These are phyloP conservation scores for Oplegnathus fasciatus DNA, from an alignment of 2,113 vertebrate species.

Conservation along the genomic window DNA sequence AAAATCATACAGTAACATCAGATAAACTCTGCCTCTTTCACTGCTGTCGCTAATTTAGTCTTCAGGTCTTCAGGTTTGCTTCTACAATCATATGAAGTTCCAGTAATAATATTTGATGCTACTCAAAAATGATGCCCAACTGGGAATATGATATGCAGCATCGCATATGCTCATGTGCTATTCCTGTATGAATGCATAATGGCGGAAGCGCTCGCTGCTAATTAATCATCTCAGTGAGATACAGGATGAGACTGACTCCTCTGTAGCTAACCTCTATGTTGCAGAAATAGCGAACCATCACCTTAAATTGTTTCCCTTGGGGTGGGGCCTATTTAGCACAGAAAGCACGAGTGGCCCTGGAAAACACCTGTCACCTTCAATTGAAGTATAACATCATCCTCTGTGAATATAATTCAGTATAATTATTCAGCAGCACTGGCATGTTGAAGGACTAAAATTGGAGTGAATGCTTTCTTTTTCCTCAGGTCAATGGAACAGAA, in stretches of 20 bases:
- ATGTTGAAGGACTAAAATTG: background rate
- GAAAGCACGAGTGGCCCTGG: background rate
- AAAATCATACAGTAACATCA: background rate
- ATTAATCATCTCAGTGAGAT: slow-evolving; percentile 57
- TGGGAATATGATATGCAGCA: slow-evolving; percentile 13
- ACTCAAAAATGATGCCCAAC: background rate
- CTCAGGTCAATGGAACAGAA: slow-evolving; percentile 96
- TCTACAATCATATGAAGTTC: background rate
- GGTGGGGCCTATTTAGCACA: background rate
- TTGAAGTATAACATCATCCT: background rate
- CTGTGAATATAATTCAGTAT: background rate
- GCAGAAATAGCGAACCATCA: slow-evolving; percentile 17
- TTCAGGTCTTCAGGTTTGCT: background rate
- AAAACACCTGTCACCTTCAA: slow-evolving; percentile 15
- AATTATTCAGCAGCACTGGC: background rate
- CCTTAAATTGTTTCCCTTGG: slow-evolving; percentile 1
- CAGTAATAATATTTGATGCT: slow-evolving; percentile 28
- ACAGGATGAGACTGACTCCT: slow-evolving; percentile 16
- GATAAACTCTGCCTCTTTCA: background rate
- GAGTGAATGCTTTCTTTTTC: slow-evolving; percentile 34
- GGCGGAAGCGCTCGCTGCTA: slow-evolving; percentile 24
- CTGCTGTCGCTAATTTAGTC: slow-evolving; percentile 3
- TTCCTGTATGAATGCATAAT: slow-evolving; percentile 55
- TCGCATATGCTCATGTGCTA: slow-evolving; percentile 12
- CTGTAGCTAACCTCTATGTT: slow-evolving; percentile 3